Evolutionary conservation across 2,888 invertebrate genomes (phyloP).

Genomic region (Stratiomys singularior): DNA sequence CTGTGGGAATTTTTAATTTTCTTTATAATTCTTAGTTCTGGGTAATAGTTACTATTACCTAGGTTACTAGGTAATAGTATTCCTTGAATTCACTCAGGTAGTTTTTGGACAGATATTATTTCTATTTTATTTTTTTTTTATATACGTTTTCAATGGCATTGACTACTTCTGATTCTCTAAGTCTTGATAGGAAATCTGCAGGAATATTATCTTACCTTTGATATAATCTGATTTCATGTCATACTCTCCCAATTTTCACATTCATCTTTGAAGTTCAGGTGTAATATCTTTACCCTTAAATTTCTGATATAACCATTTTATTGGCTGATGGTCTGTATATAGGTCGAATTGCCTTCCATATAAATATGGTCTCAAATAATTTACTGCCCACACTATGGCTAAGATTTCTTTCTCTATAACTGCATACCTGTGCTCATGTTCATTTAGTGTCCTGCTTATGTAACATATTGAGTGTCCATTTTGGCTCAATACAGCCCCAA

Average conservation of each 20-base stretch:
- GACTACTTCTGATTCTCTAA: neutral
- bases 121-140: too few relatives aligned
- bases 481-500: too few relatives aligned
- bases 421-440: too few relatives aligned
- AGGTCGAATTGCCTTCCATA: too few relatives aligned
- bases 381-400: too few relatives aligned
- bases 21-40: neutral
- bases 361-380: too few relatives aligned
- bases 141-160: neutral
- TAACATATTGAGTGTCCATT: too few relatives aligned
- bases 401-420: too few relatives aligned
- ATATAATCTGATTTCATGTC: too few relatives aligned
- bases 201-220: neutral
- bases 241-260: neutral
- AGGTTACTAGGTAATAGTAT: neutral
- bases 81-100: neutral
- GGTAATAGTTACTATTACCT: neutral
- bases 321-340: too few relatives aligned
- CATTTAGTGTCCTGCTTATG: too few relatives aligned
- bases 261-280: neutral
- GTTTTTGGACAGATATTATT: neutral
- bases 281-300: neutral
- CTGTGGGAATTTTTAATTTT: neutral
- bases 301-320: too few relatives aligned
- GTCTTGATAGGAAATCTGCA: conserved; percentile 6